Conservation (phyloP, 2,888 invertebrate genomes). For the Tinea semifulvella region DNA sequence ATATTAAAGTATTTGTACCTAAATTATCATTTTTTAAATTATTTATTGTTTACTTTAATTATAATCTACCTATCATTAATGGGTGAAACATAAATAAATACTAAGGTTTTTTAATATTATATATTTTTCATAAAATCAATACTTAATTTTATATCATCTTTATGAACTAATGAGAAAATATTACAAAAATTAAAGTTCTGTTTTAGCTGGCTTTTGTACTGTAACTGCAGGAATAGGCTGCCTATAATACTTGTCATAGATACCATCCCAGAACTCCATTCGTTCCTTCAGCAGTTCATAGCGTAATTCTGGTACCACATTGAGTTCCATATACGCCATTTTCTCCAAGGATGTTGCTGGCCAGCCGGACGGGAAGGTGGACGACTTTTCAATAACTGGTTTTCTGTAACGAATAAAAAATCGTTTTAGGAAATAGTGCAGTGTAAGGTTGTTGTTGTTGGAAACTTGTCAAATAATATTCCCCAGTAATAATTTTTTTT, state of each 20-base stretch:
- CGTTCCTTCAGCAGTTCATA: conserved; percentile 24
- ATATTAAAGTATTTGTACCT: no score
- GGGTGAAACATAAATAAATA: no score
- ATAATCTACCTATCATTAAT: no score
- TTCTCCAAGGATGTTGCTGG: conserved; percentile 22
- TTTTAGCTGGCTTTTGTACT: background rate
- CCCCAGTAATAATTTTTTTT: background rate
- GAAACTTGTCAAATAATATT: no score
- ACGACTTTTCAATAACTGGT: conserved; percentile 26
- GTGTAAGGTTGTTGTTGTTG: no score
- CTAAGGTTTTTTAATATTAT: no score
- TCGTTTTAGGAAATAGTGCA: background rate
- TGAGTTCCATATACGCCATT: conserved; percentile 31
- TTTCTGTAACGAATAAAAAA: conserved; percentile 24
- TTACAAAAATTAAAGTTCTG: conserved; percentile 8
- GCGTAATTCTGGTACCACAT: conserved; percentile 22
- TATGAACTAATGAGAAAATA: no score
- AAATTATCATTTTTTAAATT: no score
- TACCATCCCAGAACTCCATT: conserved; percentile 29
- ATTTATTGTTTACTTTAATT: no score
- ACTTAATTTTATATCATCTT: no score
- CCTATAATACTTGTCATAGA: conserved; percentile 30
- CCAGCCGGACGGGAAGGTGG: conserved; percentile 25
- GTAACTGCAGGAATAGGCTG: conserved; percentile 26
- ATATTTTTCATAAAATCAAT: no score